phyloP scores from a whole-genome alignment of 1,140 invertebrate genomes.

The Monomorium pharaonis region DNA sequence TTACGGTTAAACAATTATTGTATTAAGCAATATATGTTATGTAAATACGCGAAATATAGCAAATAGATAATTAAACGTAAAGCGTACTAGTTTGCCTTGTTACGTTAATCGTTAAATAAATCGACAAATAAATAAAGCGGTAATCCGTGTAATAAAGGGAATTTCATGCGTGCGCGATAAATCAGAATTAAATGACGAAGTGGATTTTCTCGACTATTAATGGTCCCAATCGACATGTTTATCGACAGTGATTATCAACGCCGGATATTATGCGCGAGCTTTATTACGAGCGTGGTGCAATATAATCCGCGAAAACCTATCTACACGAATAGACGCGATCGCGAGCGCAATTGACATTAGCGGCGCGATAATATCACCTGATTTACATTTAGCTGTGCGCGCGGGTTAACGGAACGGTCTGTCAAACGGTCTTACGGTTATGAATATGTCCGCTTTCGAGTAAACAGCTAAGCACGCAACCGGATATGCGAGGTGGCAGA shows the following conservation, averaged over 20 bases:
- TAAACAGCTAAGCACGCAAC: constrained; percentile 25
- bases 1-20: neutral
- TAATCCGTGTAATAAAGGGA: constrained; percentile 12
- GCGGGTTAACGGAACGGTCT: neutral
- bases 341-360: constrained; percentile 28
- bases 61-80: constrained; percentile 8
- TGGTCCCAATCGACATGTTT: constrained; percentile 34
- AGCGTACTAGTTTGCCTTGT: neutral
- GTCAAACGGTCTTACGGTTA: constrained; percentile 30
- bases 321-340: constrained; percentile 33
- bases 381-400: constrained; percentile 34
- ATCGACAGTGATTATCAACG: constrained; percentile 42
- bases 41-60: neutral
- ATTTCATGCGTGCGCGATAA: constrained; percentile 2
- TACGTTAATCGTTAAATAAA: neutral
- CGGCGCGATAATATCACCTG: constrained; percentile 44
- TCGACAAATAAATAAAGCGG: constrained; percentile 10
- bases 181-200: constrained; percentile 29
- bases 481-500: neutral
- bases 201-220: constrained; percentile 44
- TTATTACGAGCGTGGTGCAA: constrained; percentile 28
- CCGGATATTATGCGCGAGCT: constrained; percentile 40
- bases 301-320: constrained; percentile 28
- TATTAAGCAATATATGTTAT: neutral
- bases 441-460: constrained; percentile 19